Conservation (phyloP, 2,113 vertebrate genomes). For the Orycteropus afer region DNA sequence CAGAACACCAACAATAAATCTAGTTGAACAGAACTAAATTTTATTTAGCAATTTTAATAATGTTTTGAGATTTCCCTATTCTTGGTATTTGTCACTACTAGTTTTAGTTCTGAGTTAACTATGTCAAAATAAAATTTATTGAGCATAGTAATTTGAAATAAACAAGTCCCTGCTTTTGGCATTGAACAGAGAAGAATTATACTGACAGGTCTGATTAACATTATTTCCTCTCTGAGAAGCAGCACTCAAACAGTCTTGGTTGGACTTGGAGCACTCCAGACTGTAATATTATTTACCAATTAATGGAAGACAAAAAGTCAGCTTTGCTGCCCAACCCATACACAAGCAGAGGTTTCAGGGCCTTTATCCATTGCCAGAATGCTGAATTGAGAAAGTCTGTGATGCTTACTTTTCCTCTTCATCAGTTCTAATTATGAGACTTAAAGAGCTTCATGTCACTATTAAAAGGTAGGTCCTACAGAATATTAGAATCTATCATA, state of each 20-base stretch:
- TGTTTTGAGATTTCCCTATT: background rate
- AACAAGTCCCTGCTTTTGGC: background rate
- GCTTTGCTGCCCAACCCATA: background rate
- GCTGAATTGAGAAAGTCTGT: background rate
- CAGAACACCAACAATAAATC: too few relatives aligned
- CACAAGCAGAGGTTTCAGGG: background rate
- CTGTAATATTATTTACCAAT: background rate
- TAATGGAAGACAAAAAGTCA: background rate
- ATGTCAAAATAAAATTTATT: background rate
- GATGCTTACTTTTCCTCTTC: background rate
- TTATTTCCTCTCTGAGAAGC: background rate
- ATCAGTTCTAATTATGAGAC: background rate
- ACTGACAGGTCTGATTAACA: background rate
- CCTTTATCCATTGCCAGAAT: background rate
- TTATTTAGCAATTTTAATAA: background rate
- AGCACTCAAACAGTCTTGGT: background rate
- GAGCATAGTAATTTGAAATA: background rate
- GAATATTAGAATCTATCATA: background rate
- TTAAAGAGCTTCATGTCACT: background rate
- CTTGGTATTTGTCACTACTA: background rate
- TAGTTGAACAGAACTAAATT: background rate
- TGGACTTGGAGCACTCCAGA: background rate
- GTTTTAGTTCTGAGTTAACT: background rate
- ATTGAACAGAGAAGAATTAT: background rate
- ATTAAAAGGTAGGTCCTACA: background rate